Evolutionary conservation across 2,888 invertebrate genomes (phyloP).

Genomic region (Nematopogon swammerdamellus): DNA sequence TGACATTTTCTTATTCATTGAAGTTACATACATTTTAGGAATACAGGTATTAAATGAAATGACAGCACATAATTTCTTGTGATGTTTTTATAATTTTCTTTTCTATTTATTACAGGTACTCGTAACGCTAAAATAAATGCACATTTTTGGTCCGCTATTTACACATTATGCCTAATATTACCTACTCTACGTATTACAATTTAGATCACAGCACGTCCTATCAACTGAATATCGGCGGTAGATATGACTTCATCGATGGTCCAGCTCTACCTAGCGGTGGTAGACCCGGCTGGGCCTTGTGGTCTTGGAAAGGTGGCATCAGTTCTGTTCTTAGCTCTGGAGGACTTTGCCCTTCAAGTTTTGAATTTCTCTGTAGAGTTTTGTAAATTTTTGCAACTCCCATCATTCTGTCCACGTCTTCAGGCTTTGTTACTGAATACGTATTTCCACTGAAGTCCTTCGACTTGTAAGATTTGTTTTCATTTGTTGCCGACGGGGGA

Average conservation of each 20-base stretch:
- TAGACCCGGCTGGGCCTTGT: constrained; percentile 20
- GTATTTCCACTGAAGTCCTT: constrained; percentile 16
- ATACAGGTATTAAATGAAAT: too few relatives aligned
- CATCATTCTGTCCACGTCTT: constrained; percentile 29
- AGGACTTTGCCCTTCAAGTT: constrained; percentile 18
- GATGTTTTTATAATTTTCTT: too few relatives aligned
- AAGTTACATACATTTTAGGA: too few relatives aligned
- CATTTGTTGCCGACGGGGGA: background rate
- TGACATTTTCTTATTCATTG: too few relatives aligned
- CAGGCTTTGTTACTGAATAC: constrained; percentile 18
- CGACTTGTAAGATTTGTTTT: background rate
- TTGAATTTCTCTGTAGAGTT: constrained; percentile 35
- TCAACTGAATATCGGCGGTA: constrained; percentile 39
- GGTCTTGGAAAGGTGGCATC: constrained; percentile 20
- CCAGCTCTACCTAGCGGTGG: constrained; percentile 46
- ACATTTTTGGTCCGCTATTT: constrained; percentile 23
- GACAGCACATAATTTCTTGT: too few relatives aligned
- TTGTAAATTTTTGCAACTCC: constrained; percentile 46
- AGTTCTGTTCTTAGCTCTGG: constrained; percentile 23
- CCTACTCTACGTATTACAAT: constrained; percentile 2
- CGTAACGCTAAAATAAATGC: constrained; percentile 33
- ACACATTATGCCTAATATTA: constrained; percentile 19
- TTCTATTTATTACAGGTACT: too few relatives aligned
- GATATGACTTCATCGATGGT: constrained; percentile 39
- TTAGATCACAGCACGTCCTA: constrained; percentile 26